phyloP scores from a whole-genome alignment of 2,113 vertebrate species.

The Menidia beryllina region DNA sequence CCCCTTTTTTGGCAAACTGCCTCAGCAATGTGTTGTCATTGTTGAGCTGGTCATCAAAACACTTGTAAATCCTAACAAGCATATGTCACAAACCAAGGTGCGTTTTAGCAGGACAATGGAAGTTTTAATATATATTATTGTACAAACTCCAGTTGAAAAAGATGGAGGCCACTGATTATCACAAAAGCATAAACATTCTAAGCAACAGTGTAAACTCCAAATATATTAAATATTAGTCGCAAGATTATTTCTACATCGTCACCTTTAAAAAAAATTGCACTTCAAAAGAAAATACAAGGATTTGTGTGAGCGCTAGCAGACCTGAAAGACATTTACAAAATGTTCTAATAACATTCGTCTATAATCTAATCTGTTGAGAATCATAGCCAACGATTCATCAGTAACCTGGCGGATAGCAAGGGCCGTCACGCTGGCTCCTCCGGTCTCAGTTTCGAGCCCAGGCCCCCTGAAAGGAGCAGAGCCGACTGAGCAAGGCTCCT shows the following conservation, averaged over 20 bases:
- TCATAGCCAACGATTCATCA: slow-evolving; percentile 73
- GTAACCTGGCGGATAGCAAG: slow-evolving; percentile 30
- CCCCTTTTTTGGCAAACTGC: slow-evolving; percentile 40
- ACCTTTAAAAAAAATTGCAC: slow-evolving; percentile 61
- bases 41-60: slow-evolving; percentile 62
- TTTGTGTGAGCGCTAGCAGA: slow-evolving; percentile 19
- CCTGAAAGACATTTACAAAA: slow-evolving; percentile 35
- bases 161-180: slow-evolving; percentile 43
- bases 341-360: slow-evolving; percentile 18
- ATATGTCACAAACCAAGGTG: slow-evolving; percentile 65
- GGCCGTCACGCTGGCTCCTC: slow-evolving; percentile 71
- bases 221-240: slow-evolving; percentile 31
- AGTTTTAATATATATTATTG: neutral
- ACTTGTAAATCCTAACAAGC: slow-evolving; percentile 56
- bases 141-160: slow-evolving; percentile 28
- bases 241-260: slow-evolving; percentile 27
- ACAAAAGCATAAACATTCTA: slow-evolving; percentile 21
- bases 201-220: slow-evolving; percentile 42
- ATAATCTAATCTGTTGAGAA: slow-evolving; percentile 44
- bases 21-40: slow-evolving; percentile 46
- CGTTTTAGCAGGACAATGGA: slow-evolving; percentile 23
- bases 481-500: slow-evolving; percentile 14
- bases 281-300: slow-evolving; percentile 49
- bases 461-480: slow-evolving; percentile 16
- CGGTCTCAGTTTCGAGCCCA: slow-evolving; percentile 25